Conservation (phyloP, 2,797 vertebrate genomes). For the Pseudomugil tenellus region DNA sequence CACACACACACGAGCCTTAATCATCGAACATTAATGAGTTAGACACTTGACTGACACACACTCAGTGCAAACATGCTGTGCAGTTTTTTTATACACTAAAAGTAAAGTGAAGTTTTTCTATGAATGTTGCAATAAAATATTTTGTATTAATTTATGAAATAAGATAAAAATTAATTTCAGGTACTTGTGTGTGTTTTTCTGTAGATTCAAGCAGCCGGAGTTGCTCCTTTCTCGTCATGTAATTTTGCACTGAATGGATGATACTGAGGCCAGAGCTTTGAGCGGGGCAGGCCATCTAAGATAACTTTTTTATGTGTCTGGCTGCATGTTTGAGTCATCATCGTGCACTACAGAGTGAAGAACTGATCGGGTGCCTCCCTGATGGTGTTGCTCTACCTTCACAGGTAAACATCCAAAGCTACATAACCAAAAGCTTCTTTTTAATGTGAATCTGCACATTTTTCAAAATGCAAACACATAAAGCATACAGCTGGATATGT, state of each 20-base stretch:
- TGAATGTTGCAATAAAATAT: too few relatives aligned
- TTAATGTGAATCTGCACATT: conserved; percentile 1
- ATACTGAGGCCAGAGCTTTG: conserved; percentile 12
- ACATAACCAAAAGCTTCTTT: not conserved
- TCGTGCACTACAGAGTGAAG: not conserved
- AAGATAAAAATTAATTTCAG: not conserved
- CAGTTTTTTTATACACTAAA: not conserved
- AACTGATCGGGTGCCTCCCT: conserved; percentile 1
- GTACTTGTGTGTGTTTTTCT: not conserved
- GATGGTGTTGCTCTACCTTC: conserved; percentile 2
- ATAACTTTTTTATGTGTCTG: conserved; percentile 21
- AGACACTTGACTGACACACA: conserved; percentile 20
- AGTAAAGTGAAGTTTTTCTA: not conserved
- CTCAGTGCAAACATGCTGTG: not conserved
- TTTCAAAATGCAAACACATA: conserved; percentile 3
- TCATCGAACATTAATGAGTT: conserved; percentile 52
- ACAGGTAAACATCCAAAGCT: conserved; percentile 1
- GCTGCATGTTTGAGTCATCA: conserved; percentile 10
- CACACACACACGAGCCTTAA: conserved; percentile 16
- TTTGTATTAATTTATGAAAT: too few relatives aligned
- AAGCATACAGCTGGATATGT: not conserved
- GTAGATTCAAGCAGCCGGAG: not conserved
- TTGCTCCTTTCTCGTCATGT: conserved; percentile 17
- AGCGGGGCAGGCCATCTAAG: not conserved
- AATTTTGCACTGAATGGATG: conserved; percentile 2